Base-by-base conservation (phyloP, 2,888 invertebrate genomes). In the Augiades crinisus region DNA sequence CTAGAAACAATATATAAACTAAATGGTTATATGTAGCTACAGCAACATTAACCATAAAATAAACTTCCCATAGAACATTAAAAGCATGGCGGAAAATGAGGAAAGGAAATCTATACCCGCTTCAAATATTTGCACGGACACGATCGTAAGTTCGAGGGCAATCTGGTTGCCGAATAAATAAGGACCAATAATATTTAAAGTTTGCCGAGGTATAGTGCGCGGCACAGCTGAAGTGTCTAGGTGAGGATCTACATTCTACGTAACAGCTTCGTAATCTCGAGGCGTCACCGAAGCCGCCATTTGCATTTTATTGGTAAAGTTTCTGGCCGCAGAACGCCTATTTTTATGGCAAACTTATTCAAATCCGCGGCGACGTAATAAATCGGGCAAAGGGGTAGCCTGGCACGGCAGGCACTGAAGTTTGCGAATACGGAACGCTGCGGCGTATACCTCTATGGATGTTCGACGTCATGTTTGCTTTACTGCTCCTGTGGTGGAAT, bases 231-330 rank as follows among this genome's bases (percentile, higher is more conserved):
- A 27, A 41, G 43, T 21, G 37, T 51, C 50, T 51, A 44, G 50
- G 44, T 44, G 30, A 37, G 43, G 16, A 16, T 24, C 14, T 19
- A 36, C 17, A 36, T 36, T 27, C 27, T 36, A 27, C 12, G 36
- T 51, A 43, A 43, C 43, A 24, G 33, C 12, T 40, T 40, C 41
- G 50, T 50, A 50, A 50, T 50, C 50, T 50, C 19, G 8, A 44
- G 17, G 16, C 50, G 37, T 51, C 50, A 36, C 43, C 77, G 19
- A 76, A 77, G 76, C 74, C 78, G 74, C 77, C 85, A 88, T 88
- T 88, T 87, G 85, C 88, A 87, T 88, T 88, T 88, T 88, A 88
- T 88, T 88, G 78, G 78, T 62, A 76, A 88, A 88, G 80, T 88
- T 86, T 77, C 75, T 78, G 75, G 77, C 78, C 82, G 64, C 81